Evolutionary conservation across 1,140 invertebrate species (phyloP).

Genomic region (Bombus polaris): DNA sequence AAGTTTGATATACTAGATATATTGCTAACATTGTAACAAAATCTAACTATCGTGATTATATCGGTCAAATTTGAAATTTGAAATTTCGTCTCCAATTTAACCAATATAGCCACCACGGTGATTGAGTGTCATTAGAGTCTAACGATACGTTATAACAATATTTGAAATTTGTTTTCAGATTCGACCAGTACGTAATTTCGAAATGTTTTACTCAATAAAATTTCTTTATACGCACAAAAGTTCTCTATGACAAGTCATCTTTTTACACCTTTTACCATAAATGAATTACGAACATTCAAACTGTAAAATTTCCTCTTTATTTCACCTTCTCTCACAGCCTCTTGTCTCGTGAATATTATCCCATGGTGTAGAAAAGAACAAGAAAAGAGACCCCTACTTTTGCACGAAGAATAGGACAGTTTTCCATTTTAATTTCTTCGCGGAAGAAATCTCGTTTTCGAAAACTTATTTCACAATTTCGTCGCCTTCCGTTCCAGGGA

Average conservation of each 20-base stretch:
- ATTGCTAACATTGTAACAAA: too few relatives aligned
- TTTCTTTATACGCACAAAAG: too few relatives aligned
- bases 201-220: neutral
- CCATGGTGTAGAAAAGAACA: neutral
- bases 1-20: too few relatives aligned
- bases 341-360: neutral
- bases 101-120: too few relatives aligned
- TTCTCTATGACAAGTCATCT: too few relatives aligned
- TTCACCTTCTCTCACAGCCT: neutral
- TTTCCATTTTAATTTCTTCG: constrained; percentile 5
- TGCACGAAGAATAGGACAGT: neutral
- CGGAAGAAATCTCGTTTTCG: constrained; percentile 4
- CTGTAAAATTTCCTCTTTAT: neutral
- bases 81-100: too few relatives aligned
- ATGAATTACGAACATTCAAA: neutral
- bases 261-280: neutral
- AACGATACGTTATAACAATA: too few relatives aligned
- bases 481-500: neutral
- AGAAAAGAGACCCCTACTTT: neutral
- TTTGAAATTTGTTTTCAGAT: neutral
- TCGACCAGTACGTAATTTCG: neutral
- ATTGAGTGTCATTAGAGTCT: too few relatives aligned
- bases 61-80: too few relatives aligned
- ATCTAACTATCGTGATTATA: too few relatives aligned
- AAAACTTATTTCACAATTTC: neutral